Evolutionary conservation across 92 coral and sea anemone genomes (phyloP), one percentile per base, ranked within the genome.

Genomic region (Siderastrea siderea): DNA sequence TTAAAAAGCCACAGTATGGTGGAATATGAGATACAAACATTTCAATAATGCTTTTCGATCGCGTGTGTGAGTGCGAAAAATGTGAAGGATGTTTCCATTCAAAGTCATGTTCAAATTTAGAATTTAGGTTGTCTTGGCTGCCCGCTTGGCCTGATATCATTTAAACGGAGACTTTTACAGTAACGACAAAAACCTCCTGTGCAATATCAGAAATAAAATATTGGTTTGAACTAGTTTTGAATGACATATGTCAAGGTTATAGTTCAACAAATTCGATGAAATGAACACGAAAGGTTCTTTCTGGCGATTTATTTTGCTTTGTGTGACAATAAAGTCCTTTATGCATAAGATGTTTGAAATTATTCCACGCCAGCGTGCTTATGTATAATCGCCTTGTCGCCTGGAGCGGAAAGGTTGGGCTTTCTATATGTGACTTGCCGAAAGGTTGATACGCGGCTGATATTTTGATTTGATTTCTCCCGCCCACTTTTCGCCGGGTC

Each of bases 401-500:
- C 80, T 46, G 14, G 14, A 70, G 58, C 78, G 80, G 80, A 84
- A 84, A 64, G 80, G 87, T 12, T 69, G 69, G 58, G 86, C 52
- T 6, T 67, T 13, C 15, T 13, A 61, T 62, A 50, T 79, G 50
- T 65, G 74, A 79, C 74, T 16, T 45, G 52, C 52, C 74, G 84
- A 57, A 65, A 79, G 50, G 59, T 50, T 69, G 61, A 10, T 54
- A 3, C 13, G 14, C 16, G 26, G 47, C 3, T 5, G 14, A 19
- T n/a, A 48, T 63, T 44, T 4, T 62, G 71, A 47, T 79, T 79
- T 62, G 83, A 79, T 63, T 62, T 79, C 70, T 83, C 87, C 79
- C 87, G 87, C 87, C 87, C 78, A 71, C 87, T 81, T 80, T 78
- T 10, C 12, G 47, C 80, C 74, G 62, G 52, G 62, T 61, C 44